Percentiles rank a stretch among this genome's conserved stretches.
Conservation (phyloP, 2,113 vertebrate species). For the Misgurnus anguillicaudatus region DNA sequence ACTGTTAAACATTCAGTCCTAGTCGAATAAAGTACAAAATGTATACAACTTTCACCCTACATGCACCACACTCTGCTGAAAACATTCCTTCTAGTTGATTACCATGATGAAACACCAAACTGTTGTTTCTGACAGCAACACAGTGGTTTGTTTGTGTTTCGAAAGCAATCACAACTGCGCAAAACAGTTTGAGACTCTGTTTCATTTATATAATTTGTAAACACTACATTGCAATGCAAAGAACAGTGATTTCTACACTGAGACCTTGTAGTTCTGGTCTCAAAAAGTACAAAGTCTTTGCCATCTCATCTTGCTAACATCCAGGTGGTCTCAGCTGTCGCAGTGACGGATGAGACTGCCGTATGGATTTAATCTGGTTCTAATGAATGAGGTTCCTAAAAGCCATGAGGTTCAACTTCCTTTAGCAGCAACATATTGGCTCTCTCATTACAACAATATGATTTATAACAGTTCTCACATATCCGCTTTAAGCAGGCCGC, state of each 20-base stretch:
- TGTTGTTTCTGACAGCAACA: not conserved
- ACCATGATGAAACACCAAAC: not conserved
- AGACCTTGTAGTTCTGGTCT: not conserved
- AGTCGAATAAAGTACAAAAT: too few species aligned
- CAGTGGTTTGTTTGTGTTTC: not conserved
- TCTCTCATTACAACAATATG: constrained; percentile 4
- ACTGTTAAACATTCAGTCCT: too few species aligned
- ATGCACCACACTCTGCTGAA: too few species aligned
- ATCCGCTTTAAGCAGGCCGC: not conserved
- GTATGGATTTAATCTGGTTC: constrained; percentile 28
- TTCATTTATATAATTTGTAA: not conserved
- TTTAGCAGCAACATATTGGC: constrained; percentile 15
- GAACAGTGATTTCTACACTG: not conserved
- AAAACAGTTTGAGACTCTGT: not conserved
- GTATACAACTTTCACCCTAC: too few species aligned
- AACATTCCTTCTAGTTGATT: not conserved
- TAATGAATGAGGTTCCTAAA: constrained; percentile 24
- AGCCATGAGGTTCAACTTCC: constrained; percentile 2
- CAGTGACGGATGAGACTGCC: constrained; percentile 11
- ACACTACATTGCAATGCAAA: not conserved
- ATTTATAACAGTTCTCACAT: constrained; percentile 23
- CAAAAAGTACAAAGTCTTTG: not conserved
- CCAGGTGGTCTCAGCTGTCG: constrained; percentile 19
- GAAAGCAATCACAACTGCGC: not conserved
- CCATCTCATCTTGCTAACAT: not conserved